phyloP scores from a whole-genome alignment of 2,113 vertebrate genomes.

The Brevimyrus niger region DNA sequence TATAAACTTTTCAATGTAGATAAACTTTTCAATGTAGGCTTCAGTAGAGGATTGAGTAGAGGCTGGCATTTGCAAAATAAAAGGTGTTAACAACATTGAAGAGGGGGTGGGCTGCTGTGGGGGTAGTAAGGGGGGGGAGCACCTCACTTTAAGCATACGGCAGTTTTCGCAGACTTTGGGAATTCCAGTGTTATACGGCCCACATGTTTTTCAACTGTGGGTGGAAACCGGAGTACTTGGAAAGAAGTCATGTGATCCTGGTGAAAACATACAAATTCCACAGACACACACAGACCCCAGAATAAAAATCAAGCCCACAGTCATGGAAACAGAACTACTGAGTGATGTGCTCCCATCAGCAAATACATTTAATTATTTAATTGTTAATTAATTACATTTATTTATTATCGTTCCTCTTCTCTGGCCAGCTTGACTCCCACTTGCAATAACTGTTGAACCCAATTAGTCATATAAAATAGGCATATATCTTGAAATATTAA shows the following conservation, averaged over 20 bases:
- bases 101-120: background rate
- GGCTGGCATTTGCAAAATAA: background rate
- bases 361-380: background rate
- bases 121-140: background rate
- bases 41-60: background rate
- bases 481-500: background rate
- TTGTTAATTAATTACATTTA: too few species aligned
- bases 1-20: background rate
- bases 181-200: background rate
- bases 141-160: background rate
- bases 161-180: background rate
- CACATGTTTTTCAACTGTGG: background rate
- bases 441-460: background rate
- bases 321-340: background rate
- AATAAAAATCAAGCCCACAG: background rate
- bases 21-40: background rate
- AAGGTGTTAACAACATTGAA: background rate
- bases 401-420: background rate
- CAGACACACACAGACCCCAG: background rate
- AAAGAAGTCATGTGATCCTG: background rate
- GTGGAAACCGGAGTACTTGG: background rate
- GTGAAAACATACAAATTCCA: background rate
- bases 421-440: background rate
- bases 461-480: background rate
- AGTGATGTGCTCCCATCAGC: background rate